A percentile compares a stretch with the other conserved stretches of the same genome.
These are phyloP conservation scores for Hydrolagus affinis DNA, from an alignment of 2,113 vertebrate species.

Conservation along the genomic window DNA sequence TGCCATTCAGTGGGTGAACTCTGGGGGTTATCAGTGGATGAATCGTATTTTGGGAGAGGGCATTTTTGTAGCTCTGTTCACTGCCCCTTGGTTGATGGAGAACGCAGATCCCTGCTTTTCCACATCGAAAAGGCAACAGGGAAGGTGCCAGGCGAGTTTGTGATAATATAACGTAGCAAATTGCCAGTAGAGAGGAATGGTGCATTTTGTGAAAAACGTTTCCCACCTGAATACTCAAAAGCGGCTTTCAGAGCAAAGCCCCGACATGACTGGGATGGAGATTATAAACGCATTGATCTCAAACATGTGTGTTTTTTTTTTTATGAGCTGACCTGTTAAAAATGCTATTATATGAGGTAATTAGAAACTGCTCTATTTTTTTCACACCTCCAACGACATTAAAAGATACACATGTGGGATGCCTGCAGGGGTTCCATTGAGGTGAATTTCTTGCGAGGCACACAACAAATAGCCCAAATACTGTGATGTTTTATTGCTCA, in stretches of 20 bases:
- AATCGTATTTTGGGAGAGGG: not conserved
- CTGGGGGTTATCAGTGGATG: not conserved
- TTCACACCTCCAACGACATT: not conserved
- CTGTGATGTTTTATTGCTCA: not conserved
- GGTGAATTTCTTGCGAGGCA: not conserved
- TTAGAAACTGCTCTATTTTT: constrained; percentile 7
- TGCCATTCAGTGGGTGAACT: not conserved
- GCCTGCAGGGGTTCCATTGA: not conserved
- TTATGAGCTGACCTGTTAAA: not conserved
- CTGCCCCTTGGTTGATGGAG: not conserved
- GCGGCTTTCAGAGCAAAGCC: not conserved
- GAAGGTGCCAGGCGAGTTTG: not conserved
- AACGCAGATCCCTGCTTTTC: not conserved
- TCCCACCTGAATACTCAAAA: not conserved
- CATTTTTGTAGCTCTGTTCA: not conserved
- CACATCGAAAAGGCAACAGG: not conserved
- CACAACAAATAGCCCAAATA: not conserved
- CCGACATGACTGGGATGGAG: not conserved
- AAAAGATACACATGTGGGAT: not conserved
- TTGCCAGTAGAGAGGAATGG: not conserved
- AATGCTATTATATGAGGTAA: not conserved
- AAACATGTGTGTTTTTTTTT: not conserved
- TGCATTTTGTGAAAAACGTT: not conserved
- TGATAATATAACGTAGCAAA: not conserved
- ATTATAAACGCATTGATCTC: constrained; percentile 3